Conservation (phyloP, 2,888 invertebrate species). For the Acanthosepion esculentum region DNA sequence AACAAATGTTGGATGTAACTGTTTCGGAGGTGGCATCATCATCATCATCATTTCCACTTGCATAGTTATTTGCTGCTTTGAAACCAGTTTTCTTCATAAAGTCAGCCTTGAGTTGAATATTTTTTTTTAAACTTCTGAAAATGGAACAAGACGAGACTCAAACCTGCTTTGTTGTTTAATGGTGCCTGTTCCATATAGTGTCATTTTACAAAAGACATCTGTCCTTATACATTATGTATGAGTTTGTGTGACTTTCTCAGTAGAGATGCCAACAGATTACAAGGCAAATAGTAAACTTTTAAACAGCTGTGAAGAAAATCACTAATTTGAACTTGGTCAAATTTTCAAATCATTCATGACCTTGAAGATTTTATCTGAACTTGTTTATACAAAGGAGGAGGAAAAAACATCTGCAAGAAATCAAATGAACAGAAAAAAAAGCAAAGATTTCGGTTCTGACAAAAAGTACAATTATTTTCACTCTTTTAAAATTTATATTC, state of each 20-base stretch:
- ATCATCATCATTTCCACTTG: no score
- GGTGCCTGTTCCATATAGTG: background rate
- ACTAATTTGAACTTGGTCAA: background rate
- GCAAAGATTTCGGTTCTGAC: background rate
- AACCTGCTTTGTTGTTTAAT: background rate
- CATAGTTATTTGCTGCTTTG: no score
- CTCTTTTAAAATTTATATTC: no score
- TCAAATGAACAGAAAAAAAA: background rate
- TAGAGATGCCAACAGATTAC: background rate
- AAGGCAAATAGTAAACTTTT: background rate
- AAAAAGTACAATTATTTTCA: background rate
- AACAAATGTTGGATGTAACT: no score
- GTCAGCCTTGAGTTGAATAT: background rate
- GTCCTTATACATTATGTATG: background rate
- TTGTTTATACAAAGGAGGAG: background rate
- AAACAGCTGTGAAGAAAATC: background rate
- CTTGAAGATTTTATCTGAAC: background rate
- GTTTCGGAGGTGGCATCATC: no score
- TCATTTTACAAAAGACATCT: background rate
- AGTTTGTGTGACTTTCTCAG: background rate
- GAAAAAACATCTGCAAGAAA: background rate
- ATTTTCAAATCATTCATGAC: background rate
- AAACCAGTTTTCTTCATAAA: background rate
- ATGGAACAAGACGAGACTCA: background rate
- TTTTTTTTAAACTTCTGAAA: background rate